Percentiles rank a stretch among this genome's conserved stretches.
These are phyloP conservation scores for Drosophila prostipennis DNA, from an alignment of 2,888 invertebrate genomes.

Conservation along the genomic window DNA sequence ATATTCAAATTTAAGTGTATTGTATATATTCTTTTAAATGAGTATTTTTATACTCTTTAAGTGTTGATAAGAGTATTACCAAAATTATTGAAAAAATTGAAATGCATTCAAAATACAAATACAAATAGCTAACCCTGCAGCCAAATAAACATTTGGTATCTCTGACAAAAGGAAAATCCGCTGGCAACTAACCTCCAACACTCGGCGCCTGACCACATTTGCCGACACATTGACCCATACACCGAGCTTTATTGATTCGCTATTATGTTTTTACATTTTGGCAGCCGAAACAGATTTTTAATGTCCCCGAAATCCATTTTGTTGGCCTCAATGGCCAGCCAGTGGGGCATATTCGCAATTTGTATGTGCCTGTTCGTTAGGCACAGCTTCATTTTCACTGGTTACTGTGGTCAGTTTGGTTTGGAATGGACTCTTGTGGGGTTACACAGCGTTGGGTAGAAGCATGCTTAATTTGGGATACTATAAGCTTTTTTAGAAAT, in stretches of 20 bases:
- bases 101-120: not conserved
- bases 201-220: slow-evolving; percentile 38
- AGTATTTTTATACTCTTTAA: too few species aligned
- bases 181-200: slow-evolving; percentile 57
- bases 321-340: slow-evolving; percentile 16
- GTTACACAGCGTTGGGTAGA: too few species aligned
- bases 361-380: slow-evolving; percentile 43
- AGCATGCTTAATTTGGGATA: not conserved
- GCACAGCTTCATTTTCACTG: slow-evolving; percentile 31
- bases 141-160: not conserved
- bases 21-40: too few species aligned
- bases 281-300: slow-evolving; percentile 60
- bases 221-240: slow-evolving; percentile 3
- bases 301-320: slow-evolving; percentile 57
- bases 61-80: too few species aligned
- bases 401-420: slow-evolving; percentile 16
- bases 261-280: slow-evolving; percentile 43
- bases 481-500: not conserved
- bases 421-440: not conserved
- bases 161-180: not conserved
- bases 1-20: too few species aligned
- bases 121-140: not conserved
- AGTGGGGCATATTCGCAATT: slow-evolving; percentile 15
- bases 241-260: slow-evolving; percentile 58
- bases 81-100: not conserved